Evolutionary conservation across 1,140 invertebrate species (phyloP).

Genomic region (Diploscapter pachys): DNA sequence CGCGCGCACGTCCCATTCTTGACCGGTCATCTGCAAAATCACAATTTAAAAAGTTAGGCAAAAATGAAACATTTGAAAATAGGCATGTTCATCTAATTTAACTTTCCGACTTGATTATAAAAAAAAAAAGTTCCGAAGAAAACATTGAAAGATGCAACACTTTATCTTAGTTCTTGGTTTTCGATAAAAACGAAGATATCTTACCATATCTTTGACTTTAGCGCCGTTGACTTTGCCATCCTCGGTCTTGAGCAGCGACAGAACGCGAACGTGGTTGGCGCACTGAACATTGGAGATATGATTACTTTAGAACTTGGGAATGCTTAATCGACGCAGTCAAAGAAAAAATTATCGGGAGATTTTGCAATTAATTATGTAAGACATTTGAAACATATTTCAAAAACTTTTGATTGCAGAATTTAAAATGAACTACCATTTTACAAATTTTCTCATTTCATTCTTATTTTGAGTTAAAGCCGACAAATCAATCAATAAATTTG

Average conservation of each 20-base stretch:
- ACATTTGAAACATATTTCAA: too few relatives aligned
- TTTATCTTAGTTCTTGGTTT: background rate
- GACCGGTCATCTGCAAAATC: conserved; percentile 61
- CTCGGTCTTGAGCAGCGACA: conserved; percentile 73
- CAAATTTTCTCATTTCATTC: background rate
- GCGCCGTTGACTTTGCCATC: conserved; percentile 60
- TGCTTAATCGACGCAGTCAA: too few relatives aligned
- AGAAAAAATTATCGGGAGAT: too few relatives aligned
- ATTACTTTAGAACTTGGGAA: too few relatives aligned
- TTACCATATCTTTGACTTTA: conserved; percentile 61
- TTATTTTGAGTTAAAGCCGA: background rate
- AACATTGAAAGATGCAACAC: background rate
- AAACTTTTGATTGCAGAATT: background rate
- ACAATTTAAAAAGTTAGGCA: background rate
- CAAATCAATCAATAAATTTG: background rate
- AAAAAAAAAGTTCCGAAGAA: too few relatives aligned
- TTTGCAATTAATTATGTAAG: too few relatives aligned
- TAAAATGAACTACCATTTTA: background rate
- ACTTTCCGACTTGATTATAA: too few relatives aligned
- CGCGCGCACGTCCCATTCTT: conserved; percentile 85
- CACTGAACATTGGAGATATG: conserved; percentile 10
- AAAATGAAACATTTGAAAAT: too few relatives aligned
- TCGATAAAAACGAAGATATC: conserved; percentile 4
- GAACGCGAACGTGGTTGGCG: conserved; percentile 82
- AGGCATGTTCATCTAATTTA: background rate